Conservation (phyloP, 2,888 invertebrate genomes). For the Slavum lentiscoides region DNA sequence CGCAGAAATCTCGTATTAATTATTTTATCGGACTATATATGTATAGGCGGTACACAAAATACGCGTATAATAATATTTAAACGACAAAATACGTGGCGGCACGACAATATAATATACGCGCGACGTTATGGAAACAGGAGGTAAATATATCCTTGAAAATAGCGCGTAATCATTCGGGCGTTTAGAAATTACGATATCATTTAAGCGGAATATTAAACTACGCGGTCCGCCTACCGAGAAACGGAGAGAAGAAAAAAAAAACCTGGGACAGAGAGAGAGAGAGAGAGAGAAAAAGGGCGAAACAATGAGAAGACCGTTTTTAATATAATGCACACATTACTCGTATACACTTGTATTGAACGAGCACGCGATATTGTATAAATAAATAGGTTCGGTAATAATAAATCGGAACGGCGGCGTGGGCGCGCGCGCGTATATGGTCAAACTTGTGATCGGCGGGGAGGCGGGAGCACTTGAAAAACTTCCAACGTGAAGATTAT, state of each 20-base stretch:
- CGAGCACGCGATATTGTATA: constrained; percentile 20
- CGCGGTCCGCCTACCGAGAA: constrained; percentile 30
- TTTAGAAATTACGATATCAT: constrained; percentile 30
- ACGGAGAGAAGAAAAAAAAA: background rate
- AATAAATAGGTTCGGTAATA: constrained; percentile 22
- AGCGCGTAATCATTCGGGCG: constrained; percentile 37
- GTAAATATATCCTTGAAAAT: constrained; percentile 47
- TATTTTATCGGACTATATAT: no score
- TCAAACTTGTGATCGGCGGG: constrained; percentile 30
- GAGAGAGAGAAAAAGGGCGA: constrained; percentile 33
- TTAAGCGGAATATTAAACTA: constrained; percentile 25
- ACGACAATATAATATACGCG: background rate
- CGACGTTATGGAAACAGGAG: background rate
- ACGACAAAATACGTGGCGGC: no score
- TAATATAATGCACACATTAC: background rate
- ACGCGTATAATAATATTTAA: background rate
- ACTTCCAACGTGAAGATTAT: constrained; percentile 33
- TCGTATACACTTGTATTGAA: background rate
- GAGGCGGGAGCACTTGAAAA: background rate
- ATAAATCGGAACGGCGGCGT: constrained; percentile 37
- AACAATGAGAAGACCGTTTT: constrained; percentile 41
- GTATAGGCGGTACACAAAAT: no score
- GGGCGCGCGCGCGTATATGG: constrained; percentile 33
- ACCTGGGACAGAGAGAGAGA: background rate
- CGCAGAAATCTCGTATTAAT: no score